Evolutionary conservation across 1,140 invertebrate species (phyloP).

Genomic region (Cataglyphis hispanica): DNA sequence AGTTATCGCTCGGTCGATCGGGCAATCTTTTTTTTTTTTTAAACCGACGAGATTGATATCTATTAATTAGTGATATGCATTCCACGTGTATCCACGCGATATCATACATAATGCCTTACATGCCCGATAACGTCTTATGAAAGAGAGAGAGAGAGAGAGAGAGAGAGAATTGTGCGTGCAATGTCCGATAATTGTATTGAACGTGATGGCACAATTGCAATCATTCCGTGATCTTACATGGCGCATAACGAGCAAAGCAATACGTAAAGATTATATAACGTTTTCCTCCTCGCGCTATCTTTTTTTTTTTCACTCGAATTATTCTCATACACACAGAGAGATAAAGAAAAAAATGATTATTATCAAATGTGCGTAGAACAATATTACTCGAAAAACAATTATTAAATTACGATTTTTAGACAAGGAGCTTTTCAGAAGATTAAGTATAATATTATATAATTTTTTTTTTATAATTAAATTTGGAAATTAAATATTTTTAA

Average conservation of each 20-base stretch:
- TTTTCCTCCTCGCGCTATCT: background rate
- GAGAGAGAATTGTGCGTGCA: constrained; percentile 35
- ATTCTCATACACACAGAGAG: background rate
- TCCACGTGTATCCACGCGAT: background rate
- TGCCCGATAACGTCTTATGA: constrained; percentile 14
- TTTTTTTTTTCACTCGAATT: background rate
- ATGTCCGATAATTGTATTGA: constrained; percentile 51
- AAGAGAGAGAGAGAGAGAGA: background rate
- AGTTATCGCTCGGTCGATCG: background rate
- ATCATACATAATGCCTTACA: background rate
- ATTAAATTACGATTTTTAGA: background rate
- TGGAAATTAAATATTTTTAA: background rate
- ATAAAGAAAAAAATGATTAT: constrained; percentile 12
- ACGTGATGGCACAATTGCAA: constrained; percentile 2
- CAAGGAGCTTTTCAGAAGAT: background rate
- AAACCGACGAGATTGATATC: constrained; percentile 16
- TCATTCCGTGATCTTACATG: constrained; percentile 20
- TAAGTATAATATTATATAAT: background rate
- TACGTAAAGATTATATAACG: constrained; percentile 34
- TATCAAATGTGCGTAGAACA: background rate
- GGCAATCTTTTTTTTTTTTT: background rate
- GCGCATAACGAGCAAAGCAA: constrained; percentile 11
- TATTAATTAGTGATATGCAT: constrained; percentile 12
- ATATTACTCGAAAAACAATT: background rate
- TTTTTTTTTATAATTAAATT: background rate